phyloP scores from a whole-genome alignment of 2,113 vertebrate genomes.

The Corythoichthys intestinalis region DNA sequence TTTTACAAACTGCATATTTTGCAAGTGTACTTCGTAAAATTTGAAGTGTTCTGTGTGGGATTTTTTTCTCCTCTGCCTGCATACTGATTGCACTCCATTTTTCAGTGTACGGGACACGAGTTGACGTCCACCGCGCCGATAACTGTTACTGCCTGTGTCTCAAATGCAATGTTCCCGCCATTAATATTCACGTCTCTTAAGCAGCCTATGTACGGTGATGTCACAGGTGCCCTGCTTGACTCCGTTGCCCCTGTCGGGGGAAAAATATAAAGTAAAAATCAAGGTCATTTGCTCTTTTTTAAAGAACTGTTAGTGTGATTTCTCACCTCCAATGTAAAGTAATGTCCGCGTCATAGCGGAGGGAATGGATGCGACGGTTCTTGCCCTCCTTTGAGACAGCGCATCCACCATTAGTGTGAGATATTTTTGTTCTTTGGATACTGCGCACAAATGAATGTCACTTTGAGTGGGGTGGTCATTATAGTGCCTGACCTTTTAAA shows the following conservation, averaged over 20 bases:
- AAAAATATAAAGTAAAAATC: slow-evolving; percentile 2
- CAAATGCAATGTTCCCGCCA: slow-evolving; percentile 54
- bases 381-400: slow-evolving; percentile 47
- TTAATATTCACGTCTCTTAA: slow-evolving; percentile 73
- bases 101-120: slow-evolving; percentile 69
- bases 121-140: slow-evolving; percentile 69
- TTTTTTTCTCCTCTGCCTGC: not conserved
- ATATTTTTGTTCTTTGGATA: slow-evolving; percentile 62
- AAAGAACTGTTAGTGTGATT: not conserved
- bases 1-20: too few relatives aligned
- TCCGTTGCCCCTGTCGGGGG: slow-evolving; percentile 23
- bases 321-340: slow-evolving; percentile 79
- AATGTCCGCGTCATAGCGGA: slow-evolving; percentile 25
- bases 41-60: too few relatives aligned
- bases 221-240: slow-evolving; percentile 40
- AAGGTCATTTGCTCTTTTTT: not conserved
- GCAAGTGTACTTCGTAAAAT: too few relatives aligned
- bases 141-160: slow-evolving; percentile 50
- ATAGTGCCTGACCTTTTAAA: too few relatives aligned
- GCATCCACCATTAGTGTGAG: slow-evolving; percentile 71
- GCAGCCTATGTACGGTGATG: slow-evolving; percentile 75
- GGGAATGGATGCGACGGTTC: slow-evolving; percentile 7
- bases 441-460: slow-evolving; percentile 45
- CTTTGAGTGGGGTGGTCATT: too few relatives aligned
- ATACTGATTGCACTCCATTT: not conserved